Percentiles rank a stretch among this genome's conserved stretches.
These are phyloP conservation scores for Mellivora capensis DNA, from an alignment of 2,113 vertebrate species.

Conservation along the genomic window DNA sequence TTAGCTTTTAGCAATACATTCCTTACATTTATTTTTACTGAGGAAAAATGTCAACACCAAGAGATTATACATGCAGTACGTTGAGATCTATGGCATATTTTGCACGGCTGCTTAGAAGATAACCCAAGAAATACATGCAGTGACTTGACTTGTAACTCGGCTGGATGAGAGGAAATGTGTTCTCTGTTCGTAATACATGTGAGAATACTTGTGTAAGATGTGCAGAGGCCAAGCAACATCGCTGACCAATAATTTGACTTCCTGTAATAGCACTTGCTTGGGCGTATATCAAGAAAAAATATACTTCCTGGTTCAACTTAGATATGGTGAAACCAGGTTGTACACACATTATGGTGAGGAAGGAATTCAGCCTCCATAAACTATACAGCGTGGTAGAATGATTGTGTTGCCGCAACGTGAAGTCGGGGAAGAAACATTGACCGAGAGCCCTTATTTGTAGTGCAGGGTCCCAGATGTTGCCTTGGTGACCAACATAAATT, in stretches of 20 bases:
- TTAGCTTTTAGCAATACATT: conserved; percentile 13
- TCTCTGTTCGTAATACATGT: conserved; percentile 1
- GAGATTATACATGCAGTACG: neutral
- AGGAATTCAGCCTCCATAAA: conserved; percentile 11
- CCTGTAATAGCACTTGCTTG: conserved; percentile 33
- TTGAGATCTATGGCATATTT: conserved; percentile 29
- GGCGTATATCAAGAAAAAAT: conserved; percentile 53
- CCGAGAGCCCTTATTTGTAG: neutral
- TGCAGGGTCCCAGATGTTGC: neutral
- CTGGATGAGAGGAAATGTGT: neutral
- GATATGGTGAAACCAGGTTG: conserved; percentile 55
- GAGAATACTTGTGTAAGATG: conserved; percentile 52
- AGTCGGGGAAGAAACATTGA: neutral
- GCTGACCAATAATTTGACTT: conserved; percentile 58
- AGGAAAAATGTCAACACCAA: conserved; percentile 45
- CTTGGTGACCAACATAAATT: neutral
- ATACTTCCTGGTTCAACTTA: conserved; percentile 63
- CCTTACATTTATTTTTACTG: conserved; percentile 34
- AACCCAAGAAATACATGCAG: neutral
- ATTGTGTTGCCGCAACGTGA: neutral
- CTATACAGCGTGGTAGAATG: neutral
- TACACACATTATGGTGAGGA: neutral
- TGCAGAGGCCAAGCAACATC: conserved; percentile 16
- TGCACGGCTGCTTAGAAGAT: neutral
- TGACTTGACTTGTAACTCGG: neutral